Evolutionary conservation across 2,888 invertebrate genomes (phyloP), one percentile per base, ranked within the genome.

Genomic region (Polymixis lichenea): DNA sequence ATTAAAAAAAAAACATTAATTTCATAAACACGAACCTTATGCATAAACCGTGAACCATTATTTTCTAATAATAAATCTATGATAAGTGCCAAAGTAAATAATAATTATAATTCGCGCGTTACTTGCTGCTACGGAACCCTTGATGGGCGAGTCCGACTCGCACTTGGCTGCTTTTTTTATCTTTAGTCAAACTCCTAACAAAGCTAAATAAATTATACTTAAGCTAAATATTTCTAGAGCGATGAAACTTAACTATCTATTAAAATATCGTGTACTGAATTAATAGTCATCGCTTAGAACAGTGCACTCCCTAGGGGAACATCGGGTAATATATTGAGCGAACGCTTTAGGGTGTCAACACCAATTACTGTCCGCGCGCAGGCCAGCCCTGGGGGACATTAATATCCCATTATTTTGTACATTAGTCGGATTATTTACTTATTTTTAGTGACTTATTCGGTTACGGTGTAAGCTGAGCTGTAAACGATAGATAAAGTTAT

Each of bases 311-410:
- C 69, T 70, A 2, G 62, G 72, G 60, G 70, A 60, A 19, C 15
- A 77, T 60, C 51, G 68, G 6, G 53, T 32, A 55, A 83, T 86
- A 86, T 83, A 83, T 83, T 78, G 61, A 71, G 61, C 53, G 25
- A 82, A 68, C 83, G 67, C 67, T 86, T 83, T 71, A 66, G 71
- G 79, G 71, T 83, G 86, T 86, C 79, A 62, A 55, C 86, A 68
- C 70, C 83, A 73, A 78, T 83, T 86, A 74, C 72, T 53, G 70
- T 85, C 83, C 43, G 53, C 65, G 68, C 66, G 22, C 71, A 46
- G 65, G 13, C 38, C 46, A 4, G 32, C 64, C 65, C 49, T 13
- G 58, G 13, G 80, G 84, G 71, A 86, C 65, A 73, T 83, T 86
- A 78, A 78, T 83, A 71, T 65, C 60, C 73, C 32, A 83, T 83